Evolutionary conservation across 1,140 invertebrate genomes (phyloP), one percentile per base, ranked within the genome.

Genomic region (Drosophila busckii): DNA sequence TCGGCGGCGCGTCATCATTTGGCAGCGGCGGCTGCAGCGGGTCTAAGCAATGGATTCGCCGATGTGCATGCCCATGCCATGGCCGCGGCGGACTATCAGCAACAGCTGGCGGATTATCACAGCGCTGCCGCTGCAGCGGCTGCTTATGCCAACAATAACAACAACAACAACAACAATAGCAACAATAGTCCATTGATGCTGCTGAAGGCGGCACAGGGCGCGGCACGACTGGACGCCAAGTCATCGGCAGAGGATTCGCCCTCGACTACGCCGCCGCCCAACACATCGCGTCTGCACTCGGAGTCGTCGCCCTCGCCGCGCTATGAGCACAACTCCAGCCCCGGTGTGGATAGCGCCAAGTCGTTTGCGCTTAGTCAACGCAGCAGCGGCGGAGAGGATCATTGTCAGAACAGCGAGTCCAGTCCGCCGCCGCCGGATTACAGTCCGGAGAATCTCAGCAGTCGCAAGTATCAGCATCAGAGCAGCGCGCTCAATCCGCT

Each of bases 401-500:
- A 70, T 3, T 75, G 84, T 58, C 78, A 86, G 66, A 85, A 82
- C 37, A 86, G 86, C 16, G 84, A 75, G 45, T 86, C 84, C 34
- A 86, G 84, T 41, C 84, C 78, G 25, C 84, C 84, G 26, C 86
- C 86, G 10, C 52, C 56, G 3, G 86, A 87, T 40, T 87, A 73
- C 19, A 87, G 86, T 62, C 86, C 86, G 1, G 86, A 87, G 58
- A 87, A 87, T 45, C 59, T 87, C 16, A 85, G 78, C 16, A 84
- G 70, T 50, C 68, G 84, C 63, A 75, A 73, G 46, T 78, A 75
- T 67, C 73, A 84, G 53, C 71, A 78, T 8, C 37, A 61, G 7
- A 66, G 45, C 29, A 64, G 61, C 17, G 59, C 29, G 20, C 26
- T 58, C n/a, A 73, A 82, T 56, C 68, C 73, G 12, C 41, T 73